Percentiles rank a stretch among this genome's conserved stretches.
These are phyloP conservation scores for Synanthedon vespiformis DNA, from an alignment of 2,888 invertebrate genomes.

Conservation along the genomic window DNA sequence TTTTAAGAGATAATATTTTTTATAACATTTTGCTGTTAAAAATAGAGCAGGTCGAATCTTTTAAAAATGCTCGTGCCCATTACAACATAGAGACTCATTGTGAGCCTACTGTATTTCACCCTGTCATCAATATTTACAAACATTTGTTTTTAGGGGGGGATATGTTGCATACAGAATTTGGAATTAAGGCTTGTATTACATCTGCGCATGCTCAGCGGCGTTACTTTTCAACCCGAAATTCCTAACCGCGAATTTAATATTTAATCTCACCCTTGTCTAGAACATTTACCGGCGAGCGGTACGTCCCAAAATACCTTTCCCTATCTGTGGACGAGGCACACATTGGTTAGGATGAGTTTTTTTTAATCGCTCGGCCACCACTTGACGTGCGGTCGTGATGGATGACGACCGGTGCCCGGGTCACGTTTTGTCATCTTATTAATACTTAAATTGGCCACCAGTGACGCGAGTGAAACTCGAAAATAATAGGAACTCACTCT, in stretches of 20 bases:
- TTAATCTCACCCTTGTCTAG: conserved; percentile 69
- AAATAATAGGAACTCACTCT: conserved; percentile 1
- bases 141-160: conserved; percentile 45
- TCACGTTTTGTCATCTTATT: conserved; percentile 70
- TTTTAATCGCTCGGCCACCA: conserved; percentile 61
- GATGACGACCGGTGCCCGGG: conserved; percentile 48
- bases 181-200: conserved; percentile 35
- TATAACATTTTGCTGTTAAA: too few relatives aligned
- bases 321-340: conserved; percentile 26
- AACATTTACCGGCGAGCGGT: conserved; percentile 57
- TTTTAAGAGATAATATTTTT: too few relatives aligned
- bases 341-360: conserved; percentile 52
- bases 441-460: conserved; percentile 66
- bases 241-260: conserved; percentile 68
- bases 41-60: too few relatives aligned
- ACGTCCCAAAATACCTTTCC: conserved; percentile 51
- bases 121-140: conserved; percentile 38
- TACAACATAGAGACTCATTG: conserved; percentile 17
- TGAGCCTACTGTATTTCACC: background rate
- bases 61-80: conserved; percentile 11
- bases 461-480: conserved; percentile 52
- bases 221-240: conserved; percentile 64
- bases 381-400: conserved; percentile 62
- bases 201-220: conserved; percentile 42
- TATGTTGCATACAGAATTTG: conserved; percentile 48